Evolutionary conservation across 1,140 invertebrate genomes (phyloP).

Genomic region (Drosophila tani): DNA sequence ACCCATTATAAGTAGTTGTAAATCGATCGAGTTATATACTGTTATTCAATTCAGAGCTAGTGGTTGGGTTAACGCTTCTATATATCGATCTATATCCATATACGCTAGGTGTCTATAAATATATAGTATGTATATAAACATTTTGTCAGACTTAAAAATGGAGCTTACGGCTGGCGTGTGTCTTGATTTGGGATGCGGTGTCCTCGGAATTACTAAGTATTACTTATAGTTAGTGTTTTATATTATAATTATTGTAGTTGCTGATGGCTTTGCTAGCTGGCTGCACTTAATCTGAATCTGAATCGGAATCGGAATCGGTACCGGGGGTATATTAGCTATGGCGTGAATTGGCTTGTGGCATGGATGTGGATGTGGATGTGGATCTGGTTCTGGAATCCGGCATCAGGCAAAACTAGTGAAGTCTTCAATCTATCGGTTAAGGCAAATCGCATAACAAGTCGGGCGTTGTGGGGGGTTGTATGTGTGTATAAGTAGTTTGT

Average conservation of each 20-base stretch:
- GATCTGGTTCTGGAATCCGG: constrained; percentile 14
- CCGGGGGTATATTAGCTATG: constrained; percentile 30
- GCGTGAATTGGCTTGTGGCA: neutral
- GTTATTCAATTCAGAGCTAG: constrained; percentile 52
- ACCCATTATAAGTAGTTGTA: constrained; percentile 40
- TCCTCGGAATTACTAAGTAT: constrained; percentile 48
- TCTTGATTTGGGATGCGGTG: constrained; percentile 48
- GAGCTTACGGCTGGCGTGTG: constrained; percentile 59
- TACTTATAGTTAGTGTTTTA: constrained; percentile 26
- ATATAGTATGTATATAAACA: constrained; percentile 66
- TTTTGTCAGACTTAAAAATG: constrained; percentile 76
- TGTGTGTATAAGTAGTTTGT: constrained; percentile 4
- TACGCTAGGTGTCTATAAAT: constrained; percentile 39
- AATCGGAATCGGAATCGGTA: constrained; percentile 36
- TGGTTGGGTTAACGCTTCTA: constrained; percentile 37
- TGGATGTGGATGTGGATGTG: neutral
- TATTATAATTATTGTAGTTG: constrained; percentile 28
- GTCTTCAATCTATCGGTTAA: constrained; percentile 66
- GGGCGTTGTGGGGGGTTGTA: constrained; percentile 15
- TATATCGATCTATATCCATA: constrained; percentile 39
- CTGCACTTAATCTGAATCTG: constrained; percentile 53
- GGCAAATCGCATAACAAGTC: constrained; percentile 75
- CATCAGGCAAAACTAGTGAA: constrained; percentile 49
- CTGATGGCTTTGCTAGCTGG: constrained; percentile 57
- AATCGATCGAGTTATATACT: constrained; percentile 50